These are phyloP conservation scores for Leptodactylus fuscus DNA, from an alignment of 2,113 vertebrate genomes.

Conservation along the genomic window DNA sequence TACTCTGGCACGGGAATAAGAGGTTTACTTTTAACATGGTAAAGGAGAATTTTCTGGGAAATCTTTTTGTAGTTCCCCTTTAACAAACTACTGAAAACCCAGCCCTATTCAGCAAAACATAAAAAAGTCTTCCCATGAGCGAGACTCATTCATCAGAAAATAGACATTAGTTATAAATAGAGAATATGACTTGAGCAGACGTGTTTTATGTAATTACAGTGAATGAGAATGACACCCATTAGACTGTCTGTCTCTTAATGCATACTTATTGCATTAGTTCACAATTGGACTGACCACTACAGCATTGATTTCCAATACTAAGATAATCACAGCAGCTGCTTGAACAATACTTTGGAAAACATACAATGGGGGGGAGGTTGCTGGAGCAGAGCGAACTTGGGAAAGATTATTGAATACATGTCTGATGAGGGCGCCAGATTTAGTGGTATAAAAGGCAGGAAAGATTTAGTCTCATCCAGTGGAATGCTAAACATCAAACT, in stretches of 20 bases:
- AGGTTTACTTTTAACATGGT: background rate
- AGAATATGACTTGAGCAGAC: constrained; percentile 4
- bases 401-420: constrained; percentile 71
- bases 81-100: background rate
- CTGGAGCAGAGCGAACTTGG: constrained; percentile 60
- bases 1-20: background rate
- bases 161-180: constrained; percentile 34
- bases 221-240: constrained; percentile 36
- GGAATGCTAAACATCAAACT: constrained; percentile 81
- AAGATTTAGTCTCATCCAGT: constrained; percentile 77
- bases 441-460: constrained; percentile 73
- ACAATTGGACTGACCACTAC: constrained; percentile 32
- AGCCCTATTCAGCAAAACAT: background rate
- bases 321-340: constrained; percentile 32
- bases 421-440: constrained; percentile 76
- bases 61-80: background rate
- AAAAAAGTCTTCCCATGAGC: background rate
- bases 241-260: constrained; percentile 38
- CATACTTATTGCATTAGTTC: constrained; percentile 37
- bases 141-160: constrained; percentile 36
- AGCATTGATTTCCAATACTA: constrained; percentile 46
- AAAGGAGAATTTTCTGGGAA: background rate
- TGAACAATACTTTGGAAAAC: constrained; percentile 40
- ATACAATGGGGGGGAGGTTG: constrained; percentile 55
- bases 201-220: constrained; percentile 41